These are phyloP conservation scores for Abrostola tripartita DNA, from an alignment of 2,888 invertebrate genomes.

Conservation along the genomic window DNA sequence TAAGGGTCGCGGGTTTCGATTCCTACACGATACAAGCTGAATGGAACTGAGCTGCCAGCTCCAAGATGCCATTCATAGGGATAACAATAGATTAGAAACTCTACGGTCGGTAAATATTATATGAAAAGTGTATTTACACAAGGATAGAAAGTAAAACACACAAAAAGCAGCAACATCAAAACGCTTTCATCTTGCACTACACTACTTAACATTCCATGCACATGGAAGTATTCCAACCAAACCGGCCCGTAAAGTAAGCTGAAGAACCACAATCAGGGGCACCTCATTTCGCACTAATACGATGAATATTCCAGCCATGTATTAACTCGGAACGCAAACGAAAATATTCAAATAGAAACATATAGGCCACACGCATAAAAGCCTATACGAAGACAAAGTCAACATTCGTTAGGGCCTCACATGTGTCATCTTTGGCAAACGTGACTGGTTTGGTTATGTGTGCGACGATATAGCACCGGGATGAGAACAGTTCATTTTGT, in stretches of 20 bases:
- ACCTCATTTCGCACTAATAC: conserved; percentile 28
- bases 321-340: conserved; percentile 25
- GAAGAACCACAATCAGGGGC: conserved; percentile 37
- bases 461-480: conserved; percentile 28
- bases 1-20: no score
- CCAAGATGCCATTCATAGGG: no score
- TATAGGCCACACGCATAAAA: conserved; percentile 46
- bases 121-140: no score
- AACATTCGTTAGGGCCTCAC: conserved; percentile 82
- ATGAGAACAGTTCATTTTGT: conserved; percentile 34
- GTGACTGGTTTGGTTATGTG: conserved; percentile 71
- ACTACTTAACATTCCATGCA: conserved; percentile 30
- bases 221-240: conserved; percentile 19
- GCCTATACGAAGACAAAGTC: conserved; percentile 66
- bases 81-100: no score
- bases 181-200: not conserved
- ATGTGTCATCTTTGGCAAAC: conserved; percentile 79
- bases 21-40: no score
- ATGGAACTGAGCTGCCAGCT: no score
- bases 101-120: no score
- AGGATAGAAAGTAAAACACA: no score
- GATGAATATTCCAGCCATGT: conserved; percentile 42
- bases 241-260: conserved; percentile 25
- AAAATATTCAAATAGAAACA: conserved; percentile 57
- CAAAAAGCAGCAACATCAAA: not conserved